Percentiles rank a stretch among this genome's conserved stretches.
These are phyloP conservation scores for Elgaria multicarinata DNA, from an alignment of 2,113 vertebrate genomes.

Conservation along the genomic window DNA sequence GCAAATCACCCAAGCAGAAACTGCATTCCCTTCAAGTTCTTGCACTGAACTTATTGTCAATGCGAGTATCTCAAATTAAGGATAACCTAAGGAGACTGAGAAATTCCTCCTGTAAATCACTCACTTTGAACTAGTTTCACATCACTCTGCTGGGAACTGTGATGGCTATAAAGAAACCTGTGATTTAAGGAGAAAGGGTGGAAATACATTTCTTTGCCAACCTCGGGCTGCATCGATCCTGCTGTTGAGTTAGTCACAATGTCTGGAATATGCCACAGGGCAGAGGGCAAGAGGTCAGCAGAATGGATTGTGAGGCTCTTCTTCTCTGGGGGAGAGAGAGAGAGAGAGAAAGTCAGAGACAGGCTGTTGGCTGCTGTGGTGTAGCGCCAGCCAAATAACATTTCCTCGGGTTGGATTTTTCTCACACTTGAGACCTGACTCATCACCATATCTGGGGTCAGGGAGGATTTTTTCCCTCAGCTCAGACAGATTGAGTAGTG, in stretches of 20 bases:
- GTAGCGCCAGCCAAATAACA: too few species aligned
- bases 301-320: background rate
- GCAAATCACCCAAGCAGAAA: conserved; percentile 6
- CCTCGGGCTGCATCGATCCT: conserved; percentile 17
- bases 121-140: conserved; percentile 42
- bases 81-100: background rate
- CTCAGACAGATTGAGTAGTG: background rate
- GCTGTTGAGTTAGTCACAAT: conserved; percentile 49
- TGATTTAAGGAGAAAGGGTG: conserved; percentile 51
- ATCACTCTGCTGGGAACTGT: conserved; percentile 20
- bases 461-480: background rate
- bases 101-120: background rate
- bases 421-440: background rate
- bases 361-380: background rate
- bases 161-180: conserved; percentile 38
- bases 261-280: conserved; percentile 37
- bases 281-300: background rate
- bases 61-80: background rate
- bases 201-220: conserved; percentile 40
- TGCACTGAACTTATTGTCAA: background rate
- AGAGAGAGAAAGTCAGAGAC: background rate
- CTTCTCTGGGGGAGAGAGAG: background rate
- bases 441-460: background rate
- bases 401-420: background rate
- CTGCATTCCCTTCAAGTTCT: background rate